Evolutionary conservation across 2,888 invertebrate species (phyloP).

Genomic region (Agrotis puta): DNA sequence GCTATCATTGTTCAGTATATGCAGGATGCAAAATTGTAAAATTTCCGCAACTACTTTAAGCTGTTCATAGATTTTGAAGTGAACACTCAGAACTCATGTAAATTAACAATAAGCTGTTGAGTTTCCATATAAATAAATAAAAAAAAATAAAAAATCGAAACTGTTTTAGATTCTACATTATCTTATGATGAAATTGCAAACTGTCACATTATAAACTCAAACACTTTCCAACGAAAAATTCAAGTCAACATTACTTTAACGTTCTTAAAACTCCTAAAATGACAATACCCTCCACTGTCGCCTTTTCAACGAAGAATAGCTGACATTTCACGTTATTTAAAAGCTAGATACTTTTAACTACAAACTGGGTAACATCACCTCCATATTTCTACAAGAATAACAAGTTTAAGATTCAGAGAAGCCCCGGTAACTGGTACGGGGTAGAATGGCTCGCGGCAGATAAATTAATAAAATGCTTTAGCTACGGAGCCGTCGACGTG

Average conservation of each 20-base stretch:
- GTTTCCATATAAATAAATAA: no score
- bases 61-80: no score
- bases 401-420: conserved; percentile 55
- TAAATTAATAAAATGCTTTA: conserved; percentile 74
- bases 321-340: conserved; percentile 14
- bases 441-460: conserved; percentile 51
- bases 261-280: conserved; percentile 19
- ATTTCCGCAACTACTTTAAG: no score
- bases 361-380: conserved; percentile 45
- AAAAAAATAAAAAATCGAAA: no score
- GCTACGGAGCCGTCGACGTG: conserved; percentile 60
- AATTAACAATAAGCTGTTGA: no score
- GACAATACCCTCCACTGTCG: background rate
- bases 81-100: no score
- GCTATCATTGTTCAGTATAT: no score
- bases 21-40: no score
- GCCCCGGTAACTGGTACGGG: conserved; percentile 34
- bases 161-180: background rate
- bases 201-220: no score
- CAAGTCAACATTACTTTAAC: background rate
- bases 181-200: background rate
- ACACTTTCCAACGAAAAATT: background rate
- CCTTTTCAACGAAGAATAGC: conserved; percentile 29
- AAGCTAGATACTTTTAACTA: conserved; percentile 53
- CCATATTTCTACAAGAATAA: conserved; percentile 58